Base-by-base conservation (phyloP, 2,888 invertebrate genomes). In the Erannis defoliaria region DNA sequence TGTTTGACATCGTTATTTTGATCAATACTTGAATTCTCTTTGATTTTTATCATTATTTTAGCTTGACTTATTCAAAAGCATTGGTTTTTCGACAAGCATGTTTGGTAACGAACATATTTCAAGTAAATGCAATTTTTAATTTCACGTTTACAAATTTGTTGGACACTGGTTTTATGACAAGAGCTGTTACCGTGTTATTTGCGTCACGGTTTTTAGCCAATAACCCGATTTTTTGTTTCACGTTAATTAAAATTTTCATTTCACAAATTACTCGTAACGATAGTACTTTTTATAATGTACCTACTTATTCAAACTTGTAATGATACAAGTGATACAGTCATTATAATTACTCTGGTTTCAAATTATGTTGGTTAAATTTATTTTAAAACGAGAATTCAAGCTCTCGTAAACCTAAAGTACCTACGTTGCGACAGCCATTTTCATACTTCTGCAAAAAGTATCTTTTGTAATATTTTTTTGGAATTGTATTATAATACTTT, bases 1-100 rank as follows among this genome's bases (percentile, higher is more conserved):
- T 55, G 23, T 33, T 51, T 53, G 10, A 26, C 38, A 14, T 40
- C 19, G n/a, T 35, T 54, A 23, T 9, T 9, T 58, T 31, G 21
- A 53, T 53, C 38, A 21, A 10, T 29, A 51, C 29, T 37, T 38
- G 14, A 37, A 12, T 43, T 45, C 4, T 37, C 19, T 26, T 33
- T 50, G 2, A 6, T 16, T 33, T 42, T 33, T 35, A 5, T 35
- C 19, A 6, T 9, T 18, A 5, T 29, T 31, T 10, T 8, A 31
- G 31, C 14, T 18, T 4, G 16, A 18, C 10, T 1, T 10, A 1
- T 18, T 38, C 10, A 10, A 5, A 38, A n/a, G n/a, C n/a, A n/a
- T n/a, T n/a, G n/a, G n/a, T n/a, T n/a, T n/a, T n/a, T n/a, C n/a
- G n/a, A n/a, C n/a, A n/a, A n/a, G n/a, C n/a, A n/a, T n/a, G n/a